phyloP scores from a whole-genome alignment of 2,797 vertebrate species.

The Micropoecilia bifurca region DNA sequence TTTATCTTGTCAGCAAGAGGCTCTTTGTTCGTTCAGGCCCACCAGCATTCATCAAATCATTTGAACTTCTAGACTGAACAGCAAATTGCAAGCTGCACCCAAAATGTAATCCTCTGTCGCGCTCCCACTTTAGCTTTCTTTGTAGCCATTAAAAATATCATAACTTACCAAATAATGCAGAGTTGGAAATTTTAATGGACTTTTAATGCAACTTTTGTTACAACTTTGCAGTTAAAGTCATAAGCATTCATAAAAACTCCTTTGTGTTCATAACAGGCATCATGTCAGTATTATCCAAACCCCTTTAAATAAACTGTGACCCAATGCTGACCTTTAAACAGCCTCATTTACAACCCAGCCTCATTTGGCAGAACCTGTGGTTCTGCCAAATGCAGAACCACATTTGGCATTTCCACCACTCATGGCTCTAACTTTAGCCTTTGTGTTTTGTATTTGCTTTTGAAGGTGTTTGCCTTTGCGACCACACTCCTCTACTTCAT shows the following conservation, averaged over 20 bases:
- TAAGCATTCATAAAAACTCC: no score
- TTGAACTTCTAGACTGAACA: neutral
- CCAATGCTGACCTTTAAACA: neutral
- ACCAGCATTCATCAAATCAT: neutral
- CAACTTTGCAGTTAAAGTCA: no score
- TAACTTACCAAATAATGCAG: no score
- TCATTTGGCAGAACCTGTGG: no score
- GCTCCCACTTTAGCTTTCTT: neutral
- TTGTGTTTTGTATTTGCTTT: conserved; percentile 18
- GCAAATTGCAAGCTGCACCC: neutral
- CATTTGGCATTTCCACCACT: neutral
- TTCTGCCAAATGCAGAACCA: no score
- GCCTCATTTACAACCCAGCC: neutral
- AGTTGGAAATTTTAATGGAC: no score
- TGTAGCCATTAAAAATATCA: neutral
- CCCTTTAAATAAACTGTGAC: no score
- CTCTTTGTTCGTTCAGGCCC: neutral
- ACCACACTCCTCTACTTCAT: conserved; percentile 79
- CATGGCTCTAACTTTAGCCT: neutral
- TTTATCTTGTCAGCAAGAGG: neutral
- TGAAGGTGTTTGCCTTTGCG: conserved; percentile 76
- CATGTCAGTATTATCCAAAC: no score
- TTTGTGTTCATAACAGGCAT: no score
- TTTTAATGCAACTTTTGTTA: no score
- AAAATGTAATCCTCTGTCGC: neutral